Conservation (phyloP, 2,113 vertebrate genomes). For the Oriolus oriolus region DNA sequence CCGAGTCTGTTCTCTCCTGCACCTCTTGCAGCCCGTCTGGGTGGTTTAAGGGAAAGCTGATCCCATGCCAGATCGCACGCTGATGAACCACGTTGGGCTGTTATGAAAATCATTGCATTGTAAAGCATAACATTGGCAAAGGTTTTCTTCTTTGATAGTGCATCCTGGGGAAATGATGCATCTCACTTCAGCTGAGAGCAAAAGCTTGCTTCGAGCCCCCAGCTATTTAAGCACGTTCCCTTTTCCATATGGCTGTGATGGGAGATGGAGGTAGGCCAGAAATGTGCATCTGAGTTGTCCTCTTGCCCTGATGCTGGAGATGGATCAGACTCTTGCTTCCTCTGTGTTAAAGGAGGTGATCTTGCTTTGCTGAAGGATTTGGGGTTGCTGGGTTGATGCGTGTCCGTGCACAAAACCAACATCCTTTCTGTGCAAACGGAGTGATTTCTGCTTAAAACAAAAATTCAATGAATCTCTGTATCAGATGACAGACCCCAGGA, state of each 20-base stretch:
- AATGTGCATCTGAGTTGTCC: not conserved
- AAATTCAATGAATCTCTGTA: not conserved
- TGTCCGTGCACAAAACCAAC: rapidly evolving
- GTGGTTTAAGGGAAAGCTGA: not conserved
- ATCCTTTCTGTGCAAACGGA: not conserved
- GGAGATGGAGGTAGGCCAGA: not conserved
- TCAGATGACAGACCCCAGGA: not conserved
- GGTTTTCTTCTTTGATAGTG: not conserved
- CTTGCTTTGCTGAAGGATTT: not conserved
- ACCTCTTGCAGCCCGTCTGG: not conserved
- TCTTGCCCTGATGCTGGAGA: not conserved
- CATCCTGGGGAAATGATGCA: not conserved
- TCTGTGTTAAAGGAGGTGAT: not conserved
- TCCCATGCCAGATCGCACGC: not conserved
- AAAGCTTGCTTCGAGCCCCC: not conserved
- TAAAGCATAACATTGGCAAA: conserved; percentile 37
- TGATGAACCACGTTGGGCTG: conserved; percentile 27
- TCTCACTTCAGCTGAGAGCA: not conserved
- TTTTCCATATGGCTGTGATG: not conserved
- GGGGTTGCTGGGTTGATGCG: not conserved
- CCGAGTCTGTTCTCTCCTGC: not conserved
- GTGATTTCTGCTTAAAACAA: not conserved
- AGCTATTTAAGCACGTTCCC: not conserved
- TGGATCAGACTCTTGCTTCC: not conserved
- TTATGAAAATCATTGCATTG: not conserved